Conservation (phyloP, 1,140 invertebrate genomes). For the Papilio aristodemus region DNA sequence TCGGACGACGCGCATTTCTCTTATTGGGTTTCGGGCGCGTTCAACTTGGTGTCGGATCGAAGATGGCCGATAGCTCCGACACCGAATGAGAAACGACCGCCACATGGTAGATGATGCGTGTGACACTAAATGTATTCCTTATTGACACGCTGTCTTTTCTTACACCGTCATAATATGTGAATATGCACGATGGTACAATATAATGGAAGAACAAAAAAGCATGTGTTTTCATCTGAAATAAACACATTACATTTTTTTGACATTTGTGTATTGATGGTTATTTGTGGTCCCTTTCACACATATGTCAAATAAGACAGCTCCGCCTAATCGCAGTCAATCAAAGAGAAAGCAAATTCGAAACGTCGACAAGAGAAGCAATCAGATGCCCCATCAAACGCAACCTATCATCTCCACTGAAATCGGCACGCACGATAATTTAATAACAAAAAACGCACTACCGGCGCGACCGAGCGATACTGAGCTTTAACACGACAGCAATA, state of each 20-base stretch:
- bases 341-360: slow-evolving; percentile 75
- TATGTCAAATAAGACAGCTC: slow-evolving; percentile 57
- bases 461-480: slow-evolving; percentile 45
- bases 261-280: slow-evolving; percentile 29
- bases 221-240: not conserved
- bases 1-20: slow-evolving; percentile 62
- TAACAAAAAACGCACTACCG: slow-evolving; percentile 66
- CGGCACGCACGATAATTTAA: slow-evolving; percentile 79
- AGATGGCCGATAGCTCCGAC: slow-evolving; percentile 61
- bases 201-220: not conserved
- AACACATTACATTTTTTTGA: not conserved
- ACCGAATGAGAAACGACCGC: slow-evolving; percentile 53
- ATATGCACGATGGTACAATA: not conserved
- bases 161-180: not conserved
- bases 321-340: slow-evolving; percentile 73
- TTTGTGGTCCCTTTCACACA: slow-evolving; percentile 51
- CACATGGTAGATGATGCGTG: slow-evolving; percentile 14
- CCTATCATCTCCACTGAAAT: slow-evolving; percentile 78
- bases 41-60: slow-evolving; percentile 51
- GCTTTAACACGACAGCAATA: slow-evolving; percentile 52
- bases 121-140: not conserved
- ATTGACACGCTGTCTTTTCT: not conserved
- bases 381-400: slow-evolving; percentile 72
- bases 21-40: slow-evolving; percentile 62
- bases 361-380: slow-evolving; percentile 77